Conservation (phyloP, 2,797 vertebrate species). For the Peromyscus attwateri region DNA sequence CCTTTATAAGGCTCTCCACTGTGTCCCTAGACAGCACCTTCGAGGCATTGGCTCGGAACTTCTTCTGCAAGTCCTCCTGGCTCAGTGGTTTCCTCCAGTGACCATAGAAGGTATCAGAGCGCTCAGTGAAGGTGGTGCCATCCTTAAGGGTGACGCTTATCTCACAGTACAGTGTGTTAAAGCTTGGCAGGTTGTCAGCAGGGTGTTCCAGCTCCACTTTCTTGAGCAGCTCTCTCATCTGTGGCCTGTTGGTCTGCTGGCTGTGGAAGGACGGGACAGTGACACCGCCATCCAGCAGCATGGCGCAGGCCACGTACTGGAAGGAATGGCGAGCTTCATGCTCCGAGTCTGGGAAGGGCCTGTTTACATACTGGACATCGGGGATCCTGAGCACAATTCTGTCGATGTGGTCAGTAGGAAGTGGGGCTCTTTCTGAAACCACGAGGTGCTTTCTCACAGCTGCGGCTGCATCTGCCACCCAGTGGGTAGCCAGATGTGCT, state of each 20-base stretch:
- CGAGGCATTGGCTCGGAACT: constrained; percentile 92
- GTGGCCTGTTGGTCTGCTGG: constrained; percentile 85
- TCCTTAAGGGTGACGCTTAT: constrained; percentile 86
- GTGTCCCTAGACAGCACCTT: constrained; percentile 86
- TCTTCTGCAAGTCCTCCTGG: constrained; percentile 91
- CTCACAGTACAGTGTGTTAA: constrained; percentile 94
- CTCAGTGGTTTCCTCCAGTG: constrained; percentile 96
- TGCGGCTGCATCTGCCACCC: constrained; percentile 93
- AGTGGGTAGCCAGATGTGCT: constrained; percentile 95
- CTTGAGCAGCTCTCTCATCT: constrained; percentile 89
- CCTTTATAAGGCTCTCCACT: constrained; percentile 89
- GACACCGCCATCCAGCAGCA: constrained; percentile 92
- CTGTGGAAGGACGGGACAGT: constrained; percentile 89
- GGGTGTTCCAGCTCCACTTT: constrained; percentile 91
- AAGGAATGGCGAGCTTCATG: constrained; percentile 97
- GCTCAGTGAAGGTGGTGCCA: constrained; percentile 79
- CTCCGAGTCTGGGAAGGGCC: constrained; percentile 92
- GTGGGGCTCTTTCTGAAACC: not conserved
- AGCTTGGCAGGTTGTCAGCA: constrained; percentile 92
- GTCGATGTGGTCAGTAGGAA: constrained; percentile 87
- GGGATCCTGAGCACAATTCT: constrained; percentile 92
- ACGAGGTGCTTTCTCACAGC: constrained; percentile 89
- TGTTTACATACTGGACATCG: constrained; percentile 92
- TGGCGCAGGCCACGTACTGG: constrained; percentile 94
- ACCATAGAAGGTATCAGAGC: constrained; percentile 94